Evolutionary conservation across 2,113 vertebrate species (phyloP), one percentile per base, ranked within the genome.

Genomic region (Eretmochelys imbricata): DNA sequence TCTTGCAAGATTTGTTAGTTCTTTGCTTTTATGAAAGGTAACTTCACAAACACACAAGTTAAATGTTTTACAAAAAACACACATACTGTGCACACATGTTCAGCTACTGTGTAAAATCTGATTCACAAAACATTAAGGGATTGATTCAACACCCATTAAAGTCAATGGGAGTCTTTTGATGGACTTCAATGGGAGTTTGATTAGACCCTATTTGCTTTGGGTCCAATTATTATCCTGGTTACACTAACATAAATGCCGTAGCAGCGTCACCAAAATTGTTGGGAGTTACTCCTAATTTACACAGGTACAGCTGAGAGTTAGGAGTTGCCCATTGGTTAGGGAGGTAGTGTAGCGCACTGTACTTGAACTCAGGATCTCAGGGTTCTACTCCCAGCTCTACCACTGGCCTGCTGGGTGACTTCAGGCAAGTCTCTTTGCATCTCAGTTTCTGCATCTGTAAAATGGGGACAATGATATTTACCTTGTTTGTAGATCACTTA

Each of bases 111-210:
- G 80, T 38, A 89, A 89, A 86, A 6, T 38, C 10, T 6, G 10
- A 38, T 75, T 49, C 27, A 96, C 19, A 82, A 82, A 89, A 38
- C 54, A 86, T 35, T 59, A 80, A 89, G 80, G n/a, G 84, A 87
- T 82, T 12, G 84, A 6, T 55, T 90, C 14, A 79, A 4, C 3
- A 84, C 9, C 54, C 55, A 35, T 5, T 29, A 2, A 38, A 78
- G 5, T 69, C 79, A 57, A 76, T 46, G 5, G 16, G 16, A n/a
- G 31, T 69, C 62, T 69, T 46, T 84, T 5, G 84, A 84, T n/a
- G 51, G 6, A 7, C 65, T 82, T 93, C 84, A 84, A 6, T 62
- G 29, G 25, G 29, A 94, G 22, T 38, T 96, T 1, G 0, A 1
- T 89, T 79, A 94, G 55, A 62, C 69, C 87, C 7, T 57, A 91